Evolutionary conservation across 2,113 vertebrate genomes (phyloP), one percentile per base, ranked within the genome.

Genomic region (Mungos mungo): DNA sequence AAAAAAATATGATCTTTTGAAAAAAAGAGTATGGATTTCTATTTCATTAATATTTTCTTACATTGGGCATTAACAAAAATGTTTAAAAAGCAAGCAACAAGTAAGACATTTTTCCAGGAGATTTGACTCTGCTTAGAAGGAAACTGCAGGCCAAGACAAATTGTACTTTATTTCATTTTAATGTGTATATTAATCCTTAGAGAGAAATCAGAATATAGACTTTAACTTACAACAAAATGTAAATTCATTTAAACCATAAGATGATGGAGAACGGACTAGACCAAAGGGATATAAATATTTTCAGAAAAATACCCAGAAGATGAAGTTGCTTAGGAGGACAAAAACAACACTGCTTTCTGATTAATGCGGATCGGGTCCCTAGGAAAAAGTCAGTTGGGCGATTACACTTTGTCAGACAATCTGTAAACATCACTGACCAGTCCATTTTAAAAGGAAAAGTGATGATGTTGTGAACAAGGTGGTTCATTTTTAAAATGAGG

Each of bases 41-140:
- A 89, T 65, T 94, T 65, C 74, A 85, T 79, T 74, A 23, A 7
- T 85, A 68, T 79, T 93, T 94, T 96, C 52, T 52, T 90, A 90
- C 38, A 94, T 29, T 74, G 82, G 72, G 66, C 21, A 77, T 95
- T 97, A 88, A 68, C 88, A 88, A 12, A 97, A 97, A 98, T 87
- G 29, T 94, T 96, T 96, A 79, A 72, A 35, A 89, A 92, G 31
- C 5, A 87, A n/a, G 21, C 33, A 95, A 76, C 9, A 91, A 93
- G 60, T 18, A 79, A 65, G 31, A 21, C 52, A 90, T 65, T 93
- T 96, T 97, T 50, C 63, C 65, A 92, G n/a, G 60, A 16, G 38
- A 77, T 77, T 10, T 69, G 13, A 85, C 25, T 80, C 65, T 81
- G 11, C 33, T 95, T n/a, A 88, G 38, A 79, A 79, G 31, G 41